Evolutionary conservation across 2,888 invertebrate species (phyloP), one percentile per base, ranked within the genome.

Genomic region (Lordiphosa andalusiaca): DNA sequence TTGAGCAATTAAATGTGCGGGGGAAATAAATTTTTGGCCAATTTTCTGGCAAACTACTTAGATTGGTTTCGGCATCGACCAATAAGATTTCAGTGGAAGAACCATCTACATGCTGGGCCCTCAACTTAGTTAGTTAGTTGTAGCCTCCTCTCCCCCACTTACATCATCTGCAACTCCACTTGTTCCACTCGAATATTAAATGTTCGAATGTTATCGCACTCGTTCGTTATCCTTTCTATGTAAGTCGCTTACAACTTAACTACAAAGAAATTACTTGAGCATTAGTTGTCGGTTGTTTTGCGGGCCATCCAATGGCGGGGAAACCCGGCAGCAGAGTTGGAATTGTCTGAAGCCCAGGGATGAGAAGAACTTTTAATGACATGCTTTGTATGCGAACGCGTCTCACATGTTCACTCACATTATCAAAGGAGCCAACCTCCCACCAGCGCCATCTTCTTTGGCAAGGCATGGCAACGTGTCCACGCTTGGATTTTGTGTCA

Each of bases 351-450:
- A 44, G 10, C 6, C 6, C 25, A 5, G 16, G 38, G 25, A 33
- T 39, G 42, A 21, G 39, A 58, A 16, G 33, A 77, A 81, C 72
- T 81, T 77, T 77, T 81, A 77, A 77, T 77, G 77, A 81, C 70
- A 63, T 71, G 78, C 74, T 81, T 74, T 77, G 77, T 74, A 81
- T 77, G 81, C 74, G 81, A 74, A 56, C 70, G 77, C 68, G 74
- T 77, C 60, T 64, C 64, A 74, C 72, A 77, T 81, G 70, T 66
- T 72, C 60, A 61, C 74, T 50, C 78, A 63, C 70, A 81, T 77
- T 77, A 81, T 70, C 74, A 81, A 74, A 70, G 67, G 49, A 60
- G 52, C 52, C 44, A 50, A 59, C 55, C 35, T n/a, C 2, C 35
- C 10, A 37, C 23, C 36, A 10, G 16, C 25, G 12, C 23, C 50